Percentiles rank a stretch among this genome's conserved stretches.
phyloP scores from a whole-genome alignment of 2,888 invertebrate species.

The Taphrorychus bicolor region DNA sequence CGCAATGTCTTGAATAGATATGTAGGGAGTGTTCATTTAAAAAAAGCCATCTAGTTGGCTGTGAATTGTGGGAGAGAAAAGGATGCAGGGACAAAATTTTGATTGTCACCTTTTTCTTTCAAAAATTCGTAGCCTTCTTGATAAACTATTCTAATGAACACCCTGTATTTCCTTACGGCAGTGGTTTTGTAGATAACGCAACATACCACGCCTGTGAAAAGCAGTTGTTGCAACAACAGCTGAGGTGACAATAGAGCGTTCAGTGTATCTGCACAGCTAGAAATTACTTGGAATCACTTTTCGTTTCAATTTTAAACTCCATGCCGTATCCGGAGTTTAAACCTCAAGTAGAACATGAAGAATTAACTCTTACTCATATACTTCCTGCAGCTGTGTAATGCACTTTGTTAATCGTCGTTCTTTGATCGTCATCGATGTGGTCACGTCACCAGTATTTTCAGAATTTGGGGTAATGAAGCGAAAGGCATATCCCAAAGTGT shows the following conservation, averaged over 20 bases:
- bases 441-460: not conserved
- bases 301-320: not conserved
- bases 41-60: too few relatives aligned
- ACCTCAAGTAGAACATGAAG: too few relatives aligned
- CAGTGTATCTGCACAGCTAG: not conserved
- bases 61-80: too few relatives aligned
- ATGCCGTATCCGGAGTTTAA: too few relatives aligned
- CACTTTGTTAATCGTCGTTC: constrained; percentile 27
- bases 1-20: too few relatives aligned
- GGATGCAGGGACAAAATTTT: too few relatives aligned
- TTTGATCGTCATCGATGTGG: not conserved
- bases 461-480: constrained; percentile 18
- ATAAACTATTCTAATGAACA: too few relatives aligned
- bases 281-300: too few relatives aligned
- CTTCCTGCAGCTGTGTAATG: constrained; percentile 18
- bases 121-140: too few relatives aligned
- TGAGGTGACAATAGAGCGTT: not conserved
- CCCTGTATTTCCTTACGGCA: constrained; percentile 2
- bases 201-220: not conserved
- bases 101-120: too few relatives aligned
- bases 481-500: constrained; percentile 20
- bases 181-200: constrained; percentile 7
- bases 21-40: not conserved
- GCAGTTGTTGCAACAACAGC: constrained; percentile 1
- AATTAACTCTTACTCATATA: constrained; percentile 16